phyloP scores from a whole-genome alignment of 2,797 vertebrate genomes.

The Alca torda region DNA sequence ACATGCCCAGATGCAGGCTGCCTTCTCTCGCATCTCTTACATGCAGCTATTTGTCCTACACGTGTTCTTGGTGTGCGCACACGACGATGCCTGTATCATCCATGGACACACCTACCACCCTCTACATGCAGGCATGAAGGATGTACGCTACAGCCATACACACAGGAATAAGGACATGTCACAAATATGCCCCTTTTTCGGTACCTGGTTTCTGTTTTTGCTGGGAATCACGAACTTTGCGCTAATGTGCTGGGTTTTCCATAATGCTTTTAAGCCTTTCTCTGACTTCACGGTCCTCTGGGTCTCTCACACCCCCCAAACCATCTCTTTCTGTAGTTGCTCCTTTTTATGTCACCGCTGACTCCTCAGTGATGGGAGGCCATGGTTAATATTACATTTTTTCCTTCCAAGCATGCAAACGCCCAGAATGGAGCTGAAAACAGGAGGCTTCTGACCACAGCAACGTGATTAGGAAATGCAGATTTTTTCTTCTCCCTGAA shows the following conservation, averaged over 20 bases:
- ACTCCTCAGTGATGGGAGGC: neutral
- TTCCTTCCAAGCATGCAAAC: neutral
- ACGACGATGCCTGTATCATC: rapidly evolving
- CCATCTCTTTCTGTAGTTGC: neutral
- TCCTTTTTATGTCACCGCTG: neutral
- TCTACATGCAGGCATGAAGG: no score
- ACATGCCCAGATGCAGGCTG: neutral
- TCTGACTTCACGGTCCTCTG: neutral
- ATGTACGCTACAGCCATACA: rapidly evolving
- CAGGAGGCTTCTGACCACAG: neutral
- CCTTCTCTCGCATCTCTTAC: no score
- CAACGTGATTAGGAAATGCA: neutral
- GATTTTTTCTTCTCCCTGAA: neutral
- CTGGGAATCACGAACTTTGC: neutral
- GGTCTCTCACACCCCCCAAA: neutral
- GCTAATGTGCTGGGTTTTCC: neutral
- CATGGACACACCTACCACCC: neutral
- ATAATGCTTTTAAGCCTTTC: neutral
- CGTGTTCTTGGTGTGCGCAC: rapidly evolving
- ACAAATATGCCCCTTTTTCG: neutral
- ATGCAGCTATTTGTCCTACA: rapidly evolving
- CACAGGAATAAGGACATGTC: neutral
- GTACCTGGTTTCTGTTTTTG: neutral
- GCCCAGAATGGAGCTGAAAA: neutral
- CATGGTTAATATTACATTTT: neutral